Evolutionary conservation across 2,113 vertebrate species (phyloP).

Genomic region (Machaerirhynchus nigripectus): DNA sequence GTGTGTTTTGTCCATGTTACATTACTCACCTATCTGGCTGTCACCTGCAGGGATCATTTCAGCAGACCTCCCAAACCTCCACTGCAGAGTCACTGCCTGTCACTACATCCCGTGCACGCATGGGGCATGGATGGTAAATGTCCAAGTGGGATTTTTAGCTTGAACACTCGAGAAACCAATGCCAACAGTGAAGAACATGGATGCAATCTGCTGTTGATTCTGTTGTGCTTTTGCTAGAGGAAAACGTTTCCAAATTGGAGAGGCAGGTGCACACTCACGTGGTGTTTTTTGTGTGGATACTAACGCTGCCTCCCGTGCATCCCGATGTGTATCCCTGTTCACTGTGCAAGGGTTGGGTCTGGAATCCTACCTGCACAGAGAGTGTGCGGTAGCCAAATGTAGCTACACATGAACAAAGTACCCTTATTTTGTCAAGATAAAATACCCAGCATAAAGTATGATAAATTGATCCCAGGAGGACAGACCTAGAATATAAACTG

Average conservation of each 20-base stretch:
- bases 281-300: background rate
- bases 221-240: background rate
- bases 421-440: constrained; percentile 17
- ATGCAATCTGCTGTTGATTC: background rate
- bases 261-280: background rate
- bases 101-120: rapidly evolving
- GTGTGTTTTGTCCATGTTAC: background rate
- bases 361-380: background rate
- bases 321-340: background rate
- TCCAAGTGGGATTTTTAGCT: background rate
- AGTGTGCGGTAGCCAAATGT: background rate
- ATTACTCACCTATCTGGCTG: background rate
- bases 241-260: background rate
- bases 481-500: constrained; percentile 31
- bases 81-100: background rate
- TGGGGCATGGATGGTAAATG: background rate
- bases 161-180: background rate
- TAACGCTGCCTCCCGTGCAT: rapidly evolving
- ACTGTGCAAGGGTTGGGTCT: rapidly evolving
- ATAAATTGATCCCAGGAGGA: constrained; percentile 57
- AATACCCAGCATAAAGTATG: background rate
- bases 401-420: background rate
- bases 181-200: background rate
- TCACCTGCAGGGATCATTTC: background rate
- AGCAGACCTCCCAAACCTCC: background rate